These are phyloP conservation scores for Patella ulyssiponensis DNA, from an alignment of 2,888 invertebrate genomes.

Conservation along the genomic window DNA sequence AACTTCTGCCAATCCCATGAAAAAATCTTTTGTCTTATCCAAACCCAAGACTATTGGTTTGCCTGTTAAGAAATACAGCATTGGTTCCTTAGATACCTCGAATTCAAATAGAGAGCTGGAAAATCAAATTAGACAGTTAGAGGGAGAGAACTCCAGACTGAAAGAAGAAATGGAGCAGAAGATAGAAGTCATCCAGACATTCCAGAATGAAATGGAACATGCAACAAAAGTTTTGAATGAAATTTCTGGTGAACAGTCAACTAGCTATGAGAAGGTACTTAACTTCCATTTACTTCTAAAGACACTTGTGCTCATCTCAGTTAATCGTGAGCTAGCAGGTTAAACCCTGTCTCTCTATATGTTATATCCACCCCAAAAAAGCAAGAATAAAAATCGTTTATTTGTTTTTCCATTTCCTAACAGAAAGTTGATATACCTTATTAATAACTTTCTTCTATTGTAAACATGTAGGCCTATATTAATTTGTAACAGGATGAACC, in stretches of 20 bases:
- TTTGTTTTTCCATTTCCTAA: too few relatives aligned
- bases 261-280: too few relatives aligned
- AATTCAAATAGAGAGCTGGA: constrained; percentile 20
- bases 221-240: constrained; percentile 7
- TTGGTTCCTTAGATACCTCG: constrained; percentile 3
- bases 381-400: too few relatives aligned
- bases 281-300: too few relatives aligned
- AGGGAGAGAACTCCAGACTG: constrained; percentile 41
- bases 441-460: too few relatives aligned
- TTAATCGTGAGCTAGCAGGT: too few relatives aligned
- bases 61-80: not conserved
- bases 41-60: not conserved
- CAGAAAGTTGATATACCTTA: too few relatives aligned
- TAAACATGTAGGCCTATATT: too few relatives aligned
- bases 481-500: too few relatives aligned
- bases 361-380: too few relatives aligned
- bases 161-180: constrained; percentile 24
- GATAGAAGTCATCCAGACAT: not conserved
- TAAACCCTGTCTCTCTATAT: too few relatives aligned
- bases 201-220: not conserved
- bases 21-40: not conserved
- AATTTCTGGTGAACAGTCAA: not conserved
- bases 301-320: too few relatives aligned
- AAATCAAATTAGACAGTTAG: constrained; percentile 33
- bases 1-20: not conserved